Conservation (phyloP, 2,797 vertebrate species). For the Galago senegalensis region DNA sequence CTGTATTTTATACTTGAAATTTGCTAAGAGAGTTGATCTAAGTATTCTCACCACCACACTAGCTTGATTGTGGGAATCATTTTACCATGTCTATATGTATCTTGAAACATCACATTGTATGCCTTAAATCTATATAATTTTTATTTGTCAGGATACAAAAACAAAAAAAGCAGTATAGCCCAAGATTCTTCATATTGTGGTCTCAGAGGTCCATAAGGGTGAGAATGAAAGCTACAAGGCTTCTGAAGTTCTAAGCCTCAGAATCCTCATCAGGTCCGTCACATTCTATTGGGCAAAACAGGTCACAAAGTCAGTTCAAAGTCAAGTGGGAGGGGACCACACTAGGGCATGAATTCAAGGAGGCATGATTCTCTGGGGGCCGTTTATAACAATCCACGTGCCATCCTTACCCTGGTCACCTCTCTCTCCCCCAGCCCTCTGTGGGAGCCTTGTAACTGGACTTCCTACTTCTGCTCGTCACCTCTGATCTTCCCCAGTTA, state of each 20-base stretch:
- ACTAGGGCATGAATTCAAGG: not conserved
- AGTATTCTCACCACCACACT: not conserved
- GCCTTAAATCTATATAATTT: not conserved
- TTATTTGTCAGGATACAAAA: not conserved
- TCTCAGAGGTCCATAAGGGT: not conserved
- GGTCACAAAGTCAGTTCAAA: not conserved
- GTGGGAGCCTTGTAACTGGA: not conserved
- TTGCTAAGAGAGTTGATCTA: not conserved
- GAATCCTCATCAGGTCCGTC: not conserved
- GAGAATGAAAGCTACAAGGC: not conserved
- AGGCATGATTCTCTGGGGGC: not conserved
- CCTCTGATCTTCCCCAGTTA: slow-evolving; percentile 3
- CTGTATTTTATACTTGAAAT: not conserved
- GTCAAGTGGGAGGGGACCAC: not conserved
- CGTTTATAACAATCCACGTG: not conserved
- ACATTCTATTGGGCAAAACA: not conserved
- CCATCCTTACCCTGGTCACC: not conserved
- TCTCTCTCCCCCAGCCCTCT: not conserved
- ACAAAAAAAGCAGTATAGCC: not conserved
- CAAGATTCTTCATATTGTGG: not conserved
- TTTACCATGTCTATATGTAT: not conserved
- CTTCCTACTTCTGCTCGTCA: not conserved
- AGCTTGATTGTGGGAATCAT: not conserved
- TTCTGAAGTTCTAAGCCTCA: not conserved
- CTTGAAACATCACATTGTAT: not conserved